Evolutionary conservation across 1,140 invertebrate species (phyloP).

Genomic region (Polypedilum pembai): DNA sequence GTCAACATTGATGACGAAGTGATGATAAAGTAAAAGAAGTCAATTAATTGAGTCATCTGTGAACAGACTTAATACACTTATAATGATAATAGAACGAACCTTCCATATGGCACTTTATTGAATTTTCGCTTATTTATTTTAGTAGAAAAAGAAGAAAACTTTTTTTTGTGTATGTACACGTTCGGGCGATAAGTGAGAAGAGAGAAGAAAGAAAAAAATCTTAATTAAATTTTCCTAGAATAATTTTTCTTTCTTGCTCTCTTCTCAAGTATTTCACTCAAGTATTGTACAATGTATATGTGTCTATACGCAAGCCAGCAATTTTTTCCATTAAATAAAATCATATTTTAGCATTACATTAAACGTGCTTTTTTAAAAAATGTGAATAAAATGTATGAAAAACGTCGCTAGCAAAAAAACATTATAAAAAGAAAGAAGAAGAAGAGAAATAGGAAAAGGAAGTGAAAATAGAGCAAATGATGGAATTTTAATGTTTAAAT

Average conservation of each 20-base stretch:
- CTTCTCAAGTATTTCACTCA: neutral
- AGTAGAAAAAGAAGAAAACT: neutral
- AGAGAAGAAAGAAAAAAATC: neutral
- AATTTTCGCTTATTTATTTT: conserved; percentile 1
- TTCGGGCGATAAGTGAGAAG: neutral
- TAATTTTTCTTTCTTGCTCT: neutral
- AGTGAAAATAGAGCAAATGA: too few relatives aligned
- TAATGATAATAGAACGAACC: neutral
- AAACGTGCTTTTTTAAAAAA: neutral
- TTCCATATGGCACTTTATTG: neutral
- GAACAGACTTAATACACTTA: neutral
- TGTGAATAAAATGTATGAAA: neutral
- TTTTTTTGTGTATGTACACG: neutral
- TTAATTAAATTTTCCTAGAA: conserved; percentile 8
- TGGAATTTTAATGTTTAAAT: too few relatives aligned
- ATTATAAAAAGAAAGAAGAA: neutral
- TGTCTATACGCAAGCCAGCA: neutral
- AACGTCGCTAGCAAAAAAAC: neutral
- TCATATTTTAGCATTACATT: conserved; percentile 19
- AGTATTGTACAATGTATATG: neutral
- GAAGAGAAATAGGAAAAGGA: neutral
- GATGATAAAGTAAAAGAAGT: too few relatives aligned
- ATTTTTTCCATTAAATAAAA: conserved; percentile 13
- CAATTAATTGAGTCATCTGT: too few relatives aligned
- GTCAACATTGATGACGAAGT: too few relatives aligned